Evolutionary conservation across 2,797 vertebrate genomes (phyloP), one percentile per base, ranked within the genome.

Genomic region (Catamblyrhynchus diadema): DNA sequence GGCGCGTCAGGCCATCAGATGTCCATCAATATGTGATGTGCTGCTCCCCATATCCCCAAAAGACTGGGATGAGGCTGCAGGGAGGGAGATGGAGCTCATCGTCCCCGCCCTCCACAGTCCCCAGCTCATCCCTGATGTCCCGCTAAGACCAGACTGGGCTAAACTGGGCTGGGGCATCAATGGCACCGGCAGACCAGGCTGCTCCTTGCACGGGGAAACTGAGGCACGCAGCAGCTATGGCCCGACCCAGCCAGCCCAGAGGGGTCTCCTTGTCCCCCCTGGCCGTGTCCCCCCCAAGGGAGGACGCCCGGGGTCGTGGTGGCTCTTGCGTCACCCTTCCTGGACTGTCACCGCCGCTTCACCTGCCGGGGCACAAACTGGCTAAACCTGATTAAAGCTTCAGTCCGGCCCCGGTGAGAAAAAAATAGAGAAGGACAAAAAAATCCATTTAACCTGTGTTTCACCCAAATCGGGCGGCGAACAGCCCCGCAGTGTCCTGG

Each of bases 381-480:
- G 81, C 19, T 75, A 84, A 86, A 93, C 88, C 88, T 90, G 94
- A 88, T 85, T 48, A 60, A 88, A 74, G 45, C 25, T 62, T n/a
- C 77, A 88, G 77, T 25, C 32, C 3, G 12, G 41, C 66, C 74
- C 23, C 16, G 2, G 15, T 9, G 53, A 56, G 67, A 41, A 41
- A 86, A 88, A 88, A 72, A 12, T 11, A 13, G 2, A 56, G 10
- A n/a, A 54, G 24, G 22, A 47, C 35, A 25, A n/a, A 50, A 51
- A 48, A 59, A 18, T 3, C n/a, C 3, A 45, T 81, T 53, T 78
- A 78, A 88, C 65, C 42, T 48, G 27, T 14, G 75, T 88, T 48
- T 28, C 72, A 60, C 87, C 74, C 50, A 24, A 50, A 61, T 5
- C 0, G 2, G 56, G 42, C 22, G 28, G 6, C 2, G 12, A 15